Evolutionary conservation across 2,797 vertebrate genomes (phyloP), one percentile per base, ranked within the genome.

Genomic region (Acanthopagrus latus): DNA sequence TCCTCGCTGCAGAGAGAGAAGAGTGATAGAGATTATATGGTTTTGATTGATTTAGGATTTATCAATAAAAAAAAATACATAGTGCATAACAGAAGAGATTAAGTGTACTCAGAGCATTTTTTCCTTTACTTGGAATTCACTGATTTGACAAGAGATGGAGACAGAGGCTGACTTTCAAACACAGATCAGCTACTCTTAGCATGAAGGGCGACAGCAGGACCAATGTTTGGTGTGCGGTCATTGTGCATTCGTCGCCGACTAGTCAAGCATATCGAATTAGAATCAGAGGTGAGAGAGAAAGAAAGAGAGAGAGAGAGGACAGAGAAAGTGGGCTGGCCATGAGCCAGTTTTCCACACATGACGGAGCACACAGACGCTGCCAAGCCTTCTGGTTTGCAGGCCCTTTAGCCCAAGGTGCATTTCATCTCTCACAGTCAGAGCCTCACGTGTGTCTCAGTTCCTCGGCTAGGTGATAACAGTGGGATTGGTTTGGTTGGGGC

Each of bases 1-100:
- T 96, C 93, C 89, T 98, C 93, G 0, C 98, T 99, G 93, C 16
- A 57, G 57, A 72, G 80, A 76, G 46, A 71, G 25, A 47, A 67
- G 11, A 67, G 29, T 3, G 50, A 41, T 0, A 72, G 64, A 47
- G 44, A 48, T 69, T 55, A 75, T 23, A 69, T 13, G 23, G 47
- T 66, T 67, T 63, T 68, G 23, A 72, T 64, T 73, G 3, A 74
- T 64, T 23, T 64, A 0, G 75, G 29, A 66, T 18, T 46, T 71
- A 46, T 44, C 14, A 21, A 52, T 44, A 6, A 20, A 29, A 38
- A 64, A 54, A 66, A 16, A 38, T 10, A 38, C 38, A 38, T 9
- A 9, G 38, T 8, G 8, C 9, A 38, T 38, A 38, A 38, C 38
- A 38, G 38, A 12, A 38, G 2, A 9, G 17, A 27, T 59, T 14